Evolutionary conservation across 2,797 vertebrate genomes (phyloP).

Genomic region (Oreochromis mossambicus): DNA sequence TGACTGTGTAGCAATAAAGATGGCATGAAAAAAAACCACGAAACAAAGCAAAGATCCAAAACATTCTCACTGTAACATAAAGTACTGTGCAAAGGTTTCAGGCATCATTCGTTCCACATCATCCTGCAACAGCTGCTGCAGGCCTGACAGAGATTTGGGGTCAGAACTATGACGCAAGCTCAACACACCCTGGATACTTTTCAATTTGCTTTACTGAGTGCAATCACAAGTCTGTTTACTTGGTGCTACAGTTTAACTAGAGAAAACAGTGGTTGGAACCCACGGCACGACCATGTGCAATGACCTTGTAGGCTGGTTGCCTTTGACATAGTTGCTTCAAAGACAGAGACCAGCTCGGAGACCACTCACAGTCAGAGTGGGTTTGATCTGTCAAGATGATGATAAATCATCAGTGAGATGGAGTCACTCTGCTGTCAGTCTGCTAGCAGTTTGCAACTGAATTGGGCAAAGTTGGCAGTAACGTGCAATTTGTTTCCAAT

Average conservation of each 20-base stretch:
- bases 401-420: background rate
- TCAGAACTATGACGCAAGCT: background rate
- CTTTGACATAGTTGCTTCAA: background rate
- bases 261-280: fast-evolving
- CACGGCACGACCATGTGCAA: fast-evolving
- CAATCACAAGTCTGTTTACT: background rate
- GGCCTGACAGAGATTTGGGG: background rate
- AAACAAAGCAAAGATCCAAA: background rate
- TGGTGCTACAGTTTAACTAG: background rate
- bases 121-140: background rate
- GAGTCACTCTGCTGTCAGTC: background rate
- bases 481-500: background rate
- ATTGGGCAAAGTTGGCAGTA: background rate
- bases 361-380: background rate
- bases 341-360: background rate
- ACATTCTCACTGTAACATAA: background rate
- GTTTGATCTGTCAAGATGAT: background rate
- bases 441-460: background rate
- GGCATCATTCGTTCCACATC: background rate
- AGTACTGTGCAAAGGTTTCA: background rate
- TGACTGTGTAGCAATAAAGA: background rate
- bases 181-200: background rate
- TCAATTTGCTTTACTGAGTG: background rate
- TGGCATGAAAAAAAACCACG: background rate
- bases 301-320: background rate